phyloP scores from a whole-genome alignment of 2,888 invertebrate genomes.

The Phrixothrix hirtus region DNA sequence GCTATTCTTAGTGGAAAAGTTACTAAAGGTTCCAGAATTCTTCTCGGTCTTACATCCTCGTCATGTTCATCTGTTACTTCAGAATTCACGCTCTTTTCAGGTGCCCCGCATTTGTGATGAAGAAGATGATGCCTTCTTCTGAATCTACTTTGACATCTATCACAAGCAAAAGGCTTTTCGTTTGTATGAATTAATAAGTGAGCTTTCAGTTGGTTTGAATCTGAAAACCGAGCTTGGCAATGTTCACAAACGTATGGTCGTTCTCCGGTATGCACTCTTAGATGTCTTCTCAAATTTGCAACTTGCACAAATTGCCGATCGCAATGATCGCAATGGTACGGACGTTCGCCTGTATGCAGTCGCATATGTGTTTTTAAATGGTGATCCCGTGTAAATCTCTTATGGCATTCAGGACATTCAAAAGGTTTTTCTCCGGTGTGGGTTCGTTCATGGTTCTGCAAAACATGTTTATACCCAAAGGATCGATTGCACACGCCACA shows the following conservation, averaged over 20 bases:
- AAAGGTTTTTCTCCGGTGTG: slow-evolving; percentile 95
- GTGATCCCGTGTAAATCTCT: slow-evolving; percentile 89
- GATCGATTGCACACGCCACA: slow-evolving; percentile 86
- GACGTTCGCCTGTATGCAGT: slow-evolving; percentile 90
- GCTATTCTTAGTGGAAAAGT: slow-evolving; percentile 49
- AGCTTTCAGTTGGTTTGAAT: slow-evolving; percentile 90
- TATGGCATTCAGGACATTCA: slow-evolving; percentile 89
- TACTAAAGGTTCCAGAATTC: slow-evolving; percentile 56
- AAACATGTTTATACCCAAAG: slow-evolving; percentile 92
- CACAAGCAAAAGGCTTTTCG: slow-evolving; percentile 86
- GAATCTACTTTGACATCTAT: slow-evolving; percentile 76
- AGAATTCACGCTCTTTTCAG: slow-evolving; percentile 42
- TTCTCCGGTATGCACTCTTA: slow-evolving; percentile 90
- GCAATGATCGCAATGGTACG: slow-evolving; percentile 89
- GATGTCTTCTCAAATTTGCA: slow-evolving; percentile 84
- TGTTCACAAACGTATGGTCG: slow-evolving; percentile 85
- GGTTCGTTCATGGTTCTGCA: slow-evolving; percentile 92
- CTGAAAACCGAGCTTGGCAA: slow-evolving; percentile 85
- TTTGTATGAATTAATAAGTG: slow-evolving; percentile 88
- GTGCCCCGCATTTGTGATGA: slow-evolving; percentile 76
- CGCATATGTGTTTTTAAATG: slow-evolving; percentile 92
- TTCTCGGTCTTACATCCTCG: slow-evolving; percentile 50
- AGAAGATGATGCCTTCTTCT: slow-evolving; percentile 83
- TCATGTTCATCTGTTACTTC: slow-evolving; percentile 44
- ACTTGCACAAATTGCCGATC: slow-evolving; percentile 93